phyloP scores from a whole-genome alignment of 2,888 invertebrate species.

The Drosophila niveifrons region DNA sequence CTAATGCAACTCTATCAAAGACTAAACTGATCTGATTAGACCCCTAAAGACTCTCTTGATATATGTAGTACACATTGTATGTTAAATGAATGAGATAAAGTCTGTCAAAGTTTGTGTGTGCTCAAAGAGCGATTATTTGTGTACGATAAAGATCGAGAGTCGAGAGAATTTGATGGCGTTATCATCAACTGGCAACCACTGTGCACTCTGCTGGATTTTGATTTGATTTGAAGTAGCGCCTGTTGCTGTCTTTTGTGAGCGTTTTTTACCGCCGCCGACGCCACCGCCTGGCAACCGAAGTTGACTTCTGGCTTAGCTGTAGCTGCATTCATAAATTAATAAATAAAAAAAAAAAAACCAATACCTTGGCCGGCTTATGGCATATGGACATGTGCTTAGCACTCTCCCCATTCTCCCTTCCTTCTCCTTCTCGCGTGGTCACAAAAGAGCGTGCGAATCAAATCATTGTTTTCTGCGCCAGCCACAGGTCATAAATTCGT shows the following conservation, averaged over 20 bases:
- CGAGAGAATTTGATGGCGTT: neutral
- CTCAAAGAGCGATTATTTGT: conserved; percentile 13
- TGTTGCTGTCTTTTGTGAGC: neutral
- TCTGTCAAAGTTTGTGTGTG: neutral
- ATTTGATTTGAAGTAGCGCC: conserved; percentile 21
- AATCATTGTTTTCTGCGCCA: conserved; percentile 40
- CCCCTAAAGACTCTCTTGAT: neutral
- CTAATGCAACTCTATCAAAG: conserved; percentile 4
- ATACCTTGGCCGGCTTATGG: conserved; percentile 19
- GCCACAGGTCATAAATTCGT: conserved; percentile 30
- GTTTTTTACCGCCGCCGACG: too few species aligned
- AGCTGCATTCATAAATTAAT: conserved; percentile 48
- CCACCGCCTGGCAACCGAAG: conserved; percentile 37
- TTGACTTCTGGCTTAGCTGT: neutral
- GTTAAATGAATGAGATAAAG: conserved; percentile 11
- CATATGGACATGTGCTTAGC: neutral
- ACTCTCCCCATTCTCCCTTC: too few species aligned
- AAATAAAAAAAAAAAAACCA: conserved; percentile 11
- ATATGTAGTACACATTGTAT: neutral
- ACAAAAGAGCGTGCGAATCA: conserved; percentile 30
- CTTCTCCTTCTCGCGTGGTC: too few species aligned
- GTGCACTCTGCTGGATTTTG: conserved; percentile 14
- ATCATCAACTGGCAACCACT: conserved; percentile 25
- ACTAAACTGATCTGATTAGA: conserved; percentile 12
- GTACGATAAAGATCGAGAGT: neutral